Evolutionary conservation across 2,113 vertebrate genomes (phyloP).

Genomic region (Dipodomys spectabilis): DNA sequence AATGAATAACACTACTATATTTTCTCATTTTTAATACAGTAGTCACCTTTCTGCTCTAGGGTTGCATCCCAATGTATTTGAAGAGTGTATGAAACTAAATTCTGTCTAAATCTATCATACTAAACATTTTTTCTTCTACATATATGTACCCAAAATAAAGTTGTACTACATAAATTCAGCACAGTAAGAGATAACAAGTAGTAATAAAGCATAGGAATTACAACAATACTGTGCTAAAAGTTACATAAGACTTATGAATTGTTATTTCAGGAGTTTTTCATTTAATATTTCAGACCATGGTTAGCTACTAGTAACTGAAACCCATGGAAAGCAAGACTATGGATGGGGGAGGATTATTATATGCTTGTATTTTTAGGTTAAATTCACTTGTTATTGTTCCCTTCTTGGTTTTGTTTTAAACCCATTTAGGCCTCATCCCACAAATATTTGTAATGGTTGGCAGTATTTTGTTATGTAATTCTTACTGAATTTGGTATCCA

Average conservation of each 20-base stretch:
- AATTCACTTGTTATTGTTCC: neutral
- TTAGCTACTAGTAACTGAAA: neutral
- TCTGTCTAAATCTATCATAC: neutral
- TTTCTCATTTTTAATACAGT: neutral
- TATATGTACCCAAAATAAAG: neutral
- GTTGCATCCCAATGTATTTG: neutral
- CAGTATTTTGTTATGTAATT: neutral
- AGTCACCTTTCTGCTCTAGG: neutral
- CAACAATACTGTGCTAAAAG: neutral
- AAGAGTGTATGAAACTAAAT: neutral
- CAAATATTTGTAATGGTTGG: neutral
- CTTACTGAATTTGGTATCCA: neutral
- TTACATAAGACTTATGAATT: neutral
- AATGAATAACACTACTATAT: no score
- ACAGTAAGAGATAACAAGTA: neutral
- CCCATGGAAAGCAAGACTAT: no score
- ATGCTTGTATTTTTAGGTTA: slow-evolving; percentile 40
- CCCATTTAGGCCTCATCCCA: neutral
- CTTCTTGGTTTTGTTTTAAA: slow-evolving; percentile 27
- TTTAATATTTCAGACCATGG: neutral
- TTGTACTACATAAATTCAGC: neutral
- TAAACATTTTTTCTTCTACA: no score
- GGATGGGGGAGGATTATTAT: neutral
- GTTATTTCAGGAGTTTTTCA: no score
- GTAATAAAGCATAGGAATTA: no score